phyloP scores from a whole-genome alignment of 2,797 vertebrate species.

The Pteropus rufus region DNA sequence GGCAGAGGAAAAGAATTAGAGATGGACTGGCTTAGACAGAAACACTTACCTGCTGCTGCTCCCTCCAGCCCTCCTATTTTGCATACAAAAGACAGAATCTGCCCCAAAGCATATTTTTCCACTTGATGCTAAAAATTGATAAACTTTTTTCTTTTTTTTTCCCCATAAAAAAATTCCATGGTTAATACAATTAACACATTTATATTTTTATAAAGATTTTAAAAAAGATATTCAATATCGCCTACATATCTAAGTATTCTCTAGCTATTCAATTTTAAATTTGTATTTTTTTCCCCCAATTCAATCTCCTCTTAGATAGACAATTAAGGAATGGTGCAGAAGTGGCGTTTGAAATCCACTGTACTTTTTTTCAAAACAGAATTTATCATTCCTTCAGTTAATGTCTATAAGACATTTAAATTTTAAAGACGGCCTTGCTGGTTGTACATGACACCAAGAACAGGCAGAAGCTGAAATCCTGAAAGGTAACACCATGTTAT shows the following conservation, averaged over 20 bases:
- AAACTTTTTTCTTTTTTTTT: not conserved
- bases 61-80: not conserved
- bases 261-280: slow-evolving; percentile 67
- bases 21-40: not conserved
- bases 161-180: not conserved
- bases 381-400: slow-evolving; percentile 47
- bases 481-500: slow-evolving; percentile 63
- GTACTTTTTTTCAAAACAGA: slow-evolving; percentile 42
- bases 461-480: slow-evolving; percentile 44
- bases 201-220: slow-evolving; percentile 52
- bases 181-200: slow-evolving; percentile 63
- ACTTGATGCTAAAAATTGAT: slow-evolving; percentile 39
- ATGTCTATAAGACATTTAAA: slow-evolving; percentile 51
- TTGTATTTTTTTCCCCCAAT: slow-evolving; percentile 30
- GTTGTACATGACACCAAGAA: slow-evolving; percentile 51
- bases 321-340: slow-evolving; percentile 63
- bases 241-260: slow-evolving; percentile 61
- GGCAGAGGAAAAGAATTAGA: not conserved
- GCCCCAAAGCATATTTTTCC: not conserved
- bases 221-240: slow-evolving; percentile 50
- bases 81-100: slow-evolving; percentile 32
- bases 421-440: slow-evolving; percentile 46
- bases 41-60: not conserved
- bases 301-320: slow-evolving; percentile 68
- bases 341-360: slow-evolving; percentile 62